Conservation (phyloP, 1,140 invertebrate genomes). For the Goniozus legneri region DNA sequence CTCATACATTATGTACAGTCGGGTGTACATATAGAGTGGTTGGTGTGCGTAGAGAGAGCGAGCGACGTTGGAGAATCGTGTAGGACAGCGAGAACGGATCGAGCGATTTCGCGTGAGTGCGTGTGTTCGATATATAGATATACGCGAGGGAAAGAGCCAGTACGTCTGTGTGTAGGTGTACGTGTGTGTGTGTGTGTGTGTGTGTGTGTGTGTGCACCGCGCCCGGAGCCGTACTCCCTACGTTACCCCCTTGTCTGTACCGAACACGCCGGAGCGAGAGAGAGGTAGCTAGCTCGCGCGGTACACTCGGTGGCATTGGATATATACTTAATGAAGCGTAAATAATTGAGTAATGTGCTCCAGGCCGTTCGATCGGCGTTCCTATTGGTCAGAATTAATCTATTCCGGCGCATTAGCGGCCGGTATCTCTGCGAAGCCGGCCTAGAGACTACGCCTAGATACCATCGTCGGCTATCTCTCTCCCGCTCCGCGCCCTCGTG, state of each 20-base stretch:
- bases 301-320: slow-evolving; percentile 52
- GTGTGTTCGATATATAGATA: slow-evolving; percentile 19
- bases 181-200: slow-evolving; percentile 22
- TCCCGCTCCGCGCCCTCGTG: too few relatives aligned
- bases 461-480: background rate
- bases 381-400: slow-evolving; percentile 56
- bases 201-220: slow-evolving; percentile 4
- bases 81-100: background rate
- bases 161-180: slow-evolving; percentile 7
- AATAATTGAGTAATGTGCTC: slow-evolving; percentile 58
- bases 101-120: background rate
- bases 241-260: slow-evolving; percentile 7
- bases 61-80: background rate
- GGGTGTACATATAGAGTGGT: slow-evolving; percentile 22
- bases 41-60: slow-evolving; percentile 15
- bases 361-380: slow-evolving; percentile 52
- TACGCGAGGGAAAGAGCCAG: too few relatives aligned
- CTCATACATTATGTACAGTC: slow-evolving; percentile 50
- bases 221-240: slow-evolving; percentile 1
- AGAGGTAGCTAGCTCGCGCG: slow-evolving; percentile 29
- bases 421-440: slow-evolving; percentile 32
- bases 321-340: slow-evolving; percentile 58
- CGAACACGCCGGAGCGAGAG: too few relatives aligned
- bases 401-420: slow-evolving; percentile 54
- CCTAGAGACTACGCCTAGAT: background rate